phyloP scores from a whole-genome alignment of 2,797 vertebrate species.

The Meriones psammophilus region DNA sequence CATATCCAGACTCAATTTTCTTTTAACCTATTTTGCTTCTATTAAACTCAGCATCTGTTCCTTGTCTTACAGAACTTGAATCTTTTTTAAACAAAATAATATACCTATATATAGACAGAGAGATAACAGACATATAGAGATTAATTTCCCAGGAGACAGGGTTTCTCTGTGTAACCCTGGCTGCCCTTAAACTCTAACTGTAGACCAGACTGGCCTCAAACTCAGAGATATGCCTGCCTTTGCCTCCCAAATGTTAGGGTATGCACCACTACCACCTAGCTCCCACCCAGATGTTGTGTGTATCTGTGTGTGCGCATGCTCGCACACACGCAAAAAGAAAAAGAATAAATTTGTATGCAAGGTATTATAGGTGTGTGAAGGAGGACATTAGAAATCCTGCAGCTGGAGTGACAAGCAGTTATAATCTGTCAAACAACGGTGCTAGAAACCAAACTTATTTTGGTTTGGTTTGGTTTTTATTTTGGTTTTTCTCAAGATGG shows the following conservation, averaged over 20 bases:
- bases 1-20: background rate
- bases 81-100: constrained; percentile 39
- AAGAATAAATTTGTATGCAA: background rate
- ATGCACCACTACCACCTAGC: background rate
- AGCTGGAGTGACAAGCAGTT: background rate
- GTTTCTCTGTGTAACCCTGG: background rate
- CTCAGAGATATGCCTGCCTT: background rate
- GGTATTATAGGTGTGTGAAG: background rate
- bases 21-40: constrained; percentile 45
- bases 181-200: background rate
- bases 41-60: background rate
- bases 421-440: background rate
- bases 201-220: background rate
- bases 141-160: background rate
- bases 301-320: background rate
- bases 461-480: background rate
- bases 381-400: background rate
- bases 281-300: background rate
- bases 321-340: background rate
- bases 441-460: background rate
- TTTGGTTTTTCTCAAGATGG: background rate
- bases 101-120: background rate
- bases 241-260: background rate
- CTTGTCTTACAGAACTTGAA: background rate
- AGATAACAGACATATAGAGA: background rate